Evolutionary conservation across 2,113 vertebrate species (phyloP), one percentile per base, ranked within the genome.

Genomic region (Meleagris gallopavo): DNA sequence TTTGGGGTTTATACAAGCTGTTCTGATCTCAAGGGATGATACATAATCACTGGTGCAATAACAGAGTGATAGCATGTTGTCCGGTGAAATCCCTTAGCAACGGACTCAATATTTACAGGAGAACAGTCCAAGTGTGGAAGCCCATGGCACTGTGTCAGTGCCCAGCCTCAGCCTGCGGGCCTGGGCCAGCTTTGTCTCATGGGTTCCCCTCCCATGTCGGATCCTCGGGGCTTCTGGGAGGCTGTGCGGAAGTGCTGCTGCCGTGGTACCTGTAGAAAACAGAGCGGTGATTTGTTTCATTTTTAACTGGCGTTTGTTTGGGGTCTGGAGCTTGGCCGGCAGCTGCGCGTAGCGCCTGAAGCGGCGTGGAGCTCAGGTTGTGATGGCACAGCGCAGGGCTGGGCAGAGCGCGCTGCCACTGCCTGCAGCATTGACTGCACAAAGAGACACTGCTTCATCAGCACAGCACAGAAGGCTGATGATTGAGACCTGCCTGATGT

Each of bases 1-100:
- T 55, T 74, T 79, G 1, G 43, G 64, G 60, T 91, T 96, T 90
- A 91, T 90, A 95, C 71, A 95, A 45, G 0, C n/a, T 38, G 27
- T 74, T 88, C 91, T 94, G 86, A 95, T 89, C 94, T 93, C 85
- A n/a, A 64, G 89, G 64, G 55, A 81, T 95, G 89, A 96, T 84
- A 65, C 80, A 72, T 50, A 77, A 84, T 46, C 61, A 16, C 80
- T 88, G 85, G 60, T 94, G 84, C 88, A 96, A 41, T 96, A 95
- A 76, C 81, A 85, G 79, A 19, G 86, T 95, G 86, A 92, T 96
- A 96, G 89, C 88, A 92, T 90, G 29, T 62, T 94, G 95, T 91
- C 92, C 87, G 86, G 43, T 41, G 82, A 95, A 95, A 89, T 96
- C 94, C 82, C 94, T 84, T 92, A 97, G 93, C 93, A 97, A 94